phyloP scores from a whole-genome alignment of 2,113 vertebrate genomes.

The Lamprotornis superbus region DNA sequence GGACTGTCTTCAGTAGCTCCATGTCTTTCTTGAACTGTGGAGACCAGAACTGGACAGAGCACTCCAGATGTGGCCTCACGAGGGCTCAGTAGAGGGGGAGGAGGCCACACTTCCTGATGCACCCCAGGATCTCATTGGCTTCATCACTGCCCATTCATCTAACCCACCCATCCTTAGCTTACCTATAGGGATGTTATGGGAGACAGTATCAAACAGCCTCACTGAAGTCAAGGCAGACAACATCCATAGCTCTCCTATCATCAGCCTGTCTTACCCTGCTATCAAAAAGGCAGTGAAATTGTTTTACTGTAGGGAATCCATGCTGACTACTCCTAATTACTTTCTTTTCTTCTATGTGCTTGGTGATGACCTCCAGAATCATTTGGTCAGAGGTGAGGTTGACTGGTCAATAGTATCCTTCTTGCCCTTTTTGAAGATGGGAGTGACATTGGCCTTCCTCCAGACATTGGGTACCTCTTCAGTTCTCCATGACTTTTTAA shows the following conservation, averaged over 20 bases:
- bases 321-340: background rate
- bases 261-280: no score
- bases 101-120: background rate
- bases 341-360: background rate
- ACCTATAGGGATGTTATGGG: no score
- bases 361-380: background rate
- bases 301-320: background rate
- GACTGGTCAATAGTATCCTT: background rate
- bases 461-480: background rate
- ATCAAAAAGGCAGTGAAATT: background rate
- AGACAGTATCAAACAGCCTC: background rate
- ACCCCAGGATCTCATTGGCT: no score
- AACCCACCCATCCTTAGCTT: background rate
- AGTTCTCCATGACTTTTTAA: background rate
- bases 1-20: background rate
- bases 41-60: background rate
- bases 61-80: background rate
- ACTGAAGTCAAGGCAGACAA: background rate
- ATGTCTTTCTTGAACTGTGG: background rate
- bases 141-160: background rate
- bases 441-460: background rate
- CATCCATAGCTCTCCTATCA: rapidly evolving
- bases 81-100: background rate
- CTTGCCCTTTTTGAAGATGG: background rate
- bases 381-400: background rate